A percentile compares a stretch with the other conserved stretches of the same genome.
Conservation (phyloP, 2,888 invertebrate species). For the Drosophila rubida region DNA sequence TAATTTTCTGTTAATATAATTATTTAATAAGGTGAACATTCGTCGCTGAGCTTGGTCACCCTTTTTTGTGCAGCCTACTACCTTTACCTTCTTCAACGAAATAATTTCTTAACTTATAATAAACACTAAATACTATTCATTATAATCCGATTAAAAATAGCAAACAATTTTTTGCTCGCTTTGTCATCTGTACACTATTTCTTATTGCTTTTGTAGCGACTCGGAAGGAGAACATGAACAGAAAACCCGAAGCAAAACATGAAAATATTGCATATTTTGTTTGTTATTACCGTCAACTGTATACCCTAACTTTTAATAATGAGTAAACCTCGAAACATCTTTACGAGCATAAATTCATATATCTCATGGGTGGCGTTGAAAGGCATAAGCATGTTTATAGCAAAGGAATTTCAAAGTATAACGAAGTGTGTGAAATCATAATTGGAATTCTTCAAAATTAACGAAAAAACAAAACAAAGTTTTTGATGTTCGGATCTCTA, state of each 20-base stretch:
- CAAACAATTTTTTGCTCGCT: slow-evolving; percentile 50
- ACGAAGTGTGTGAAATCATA: neutral
- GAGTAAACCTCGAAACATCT: neutral
- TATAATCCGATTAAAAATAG: slow-evolving; percentile 82
- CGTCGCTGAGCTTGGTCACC: slow-evolving; percentile 42
- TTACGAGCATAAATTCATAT: neutral
- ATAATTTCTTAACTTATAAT: slow-evolving; percentile 64
- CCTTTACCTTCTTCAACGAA: slow-evolving; percentile 60
- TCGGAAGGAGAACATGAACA: slow-evolving; percentile 26
- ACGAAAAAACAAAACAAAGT: neutral
- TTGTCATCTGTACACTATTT: slow-evolving; percentile 41
- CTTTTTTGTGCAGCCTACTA: slow-evolving; percentile 57
- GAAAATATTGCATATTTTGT: neutral
- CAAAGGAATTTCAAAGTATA: neutral
- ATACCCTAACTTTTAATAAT: slow-evolving; percentile 28
- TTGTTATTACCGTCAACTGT: neutral
- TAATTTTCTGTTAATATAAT: neutral
- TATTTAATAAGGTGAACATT: neutral
- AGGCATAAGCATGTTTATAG: neutral
- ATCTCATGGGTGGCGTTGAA: neutral
- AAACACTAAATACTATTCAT: slow-evolving; percentile 70
- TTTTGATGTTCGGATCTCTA: neutral
- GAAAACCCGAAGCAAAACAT: slow-evolving; percentile 23
- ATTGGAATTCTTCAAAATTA: neutral
- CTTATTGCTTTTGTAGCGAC: slow-evolving; percentile 44